Conservation (phyloP, 1,140 invertebrate species). For the Dendrolimus kikuchii region DNA sequence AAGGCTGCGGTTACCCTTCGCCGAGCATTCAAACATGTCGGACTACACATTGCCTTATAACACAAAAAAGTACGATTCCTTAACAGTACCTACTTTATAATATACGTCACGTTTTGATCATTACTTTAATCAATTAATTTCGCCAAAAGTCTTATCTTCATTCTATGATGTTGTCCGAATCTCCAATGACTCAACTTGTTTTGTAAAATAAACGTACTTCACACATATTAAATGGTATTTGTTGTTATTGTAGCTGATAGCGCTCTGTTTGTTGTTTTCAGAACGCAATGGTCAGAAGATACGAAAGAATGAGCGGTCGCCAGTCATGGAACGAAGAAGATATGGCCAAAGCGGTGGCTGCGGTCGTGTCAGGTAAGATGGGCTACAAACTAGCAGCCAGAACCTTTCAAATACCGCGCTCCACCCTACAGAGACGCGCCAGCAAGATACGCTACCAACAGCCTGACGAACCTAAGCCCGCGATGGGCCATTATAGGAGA, state of each 20-base stretch:
- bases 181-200: slow-evolving; percentile 3
- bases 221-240: not conserved
- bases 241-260: not conserved
- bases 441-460: slow-evolving; percentile 61
- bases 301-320: slow-evolving; percentile 68
- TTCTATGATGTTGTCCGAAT: not conserved
- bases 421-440: slow-evolving; percentile 57
- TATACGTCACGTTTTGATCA: too few species aligned
- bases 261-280: slow-evolving; percentile 25
- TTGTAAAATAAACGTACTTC: not conserved
- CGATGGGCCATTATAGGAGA: slow-evolving; percentile 59
- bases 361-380: slow-evolving; percentile 68
- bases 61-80: slow-evolving; percentile 9
- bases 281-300: slow-evolving; percentile 64
- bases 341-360: slow-evolving; percentile 65
- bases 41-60: slow-evolving; percentile 22
- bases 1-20: slow-evolving; percentile 60
- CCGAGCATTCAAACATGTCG: slow-evolving; percentile 36
- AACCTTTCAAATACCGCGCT: slow-evolving; percentile 62
- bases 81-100: too few species aligned
- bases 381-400: slow-evolving; percentile 64
- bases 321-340: slow-evolving; percentile 67
- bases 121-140: too few species aligned
- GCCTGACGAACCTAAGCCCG: slow-evolving; percentile 54
- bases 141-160: too few species aligned